These are phyloP conservation scores for Porites cylindrica DNA, from an alignment of 92 coral and sea anemone species.

Conservation along the genomic window DNA sequence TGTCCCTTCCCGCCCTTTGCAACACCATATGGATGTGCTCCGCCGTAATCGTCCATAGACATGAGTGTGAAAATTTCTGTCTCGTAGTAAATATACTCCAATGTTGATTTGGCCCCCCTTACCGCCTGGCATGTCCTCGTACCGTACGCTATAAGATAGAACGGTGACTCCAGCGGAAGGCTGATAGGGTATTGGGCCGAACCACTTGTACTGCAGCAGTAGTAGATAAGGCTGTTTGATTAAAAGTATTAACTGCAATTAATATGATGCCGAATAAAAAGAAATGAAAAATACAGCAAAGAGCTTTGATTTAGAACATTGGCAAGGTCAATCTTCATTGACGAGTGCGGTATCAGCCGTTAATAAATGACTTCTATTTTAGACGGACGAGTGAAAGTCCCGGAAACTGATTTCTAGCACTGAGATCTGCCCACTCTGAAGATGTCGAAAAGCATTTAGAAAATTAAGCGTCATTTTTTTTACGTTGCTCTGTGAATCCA, in stretches of 20 bases:
- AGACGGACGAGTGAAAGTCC: no score
- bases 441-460: no score
- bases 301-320: no score
- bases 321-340: no score
- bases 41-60: constrained; percentile 56
- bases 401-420: no score
- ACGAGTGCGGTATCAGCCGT: no score
- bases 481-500: no score
- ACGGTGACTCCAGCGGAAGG: constrained; percentile 71
- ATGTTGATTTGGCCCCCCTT: constrained; percentile 60
- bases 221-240: constrained; percentile 56
- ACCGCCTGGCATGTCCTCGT: constrained; percentile 61
- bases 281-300: no score
- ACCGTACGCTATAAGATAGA: constrained; percentile 67
- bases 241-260: neutral
- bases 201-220: constrained; percentile 73
- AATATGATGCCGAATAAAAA: neutral
- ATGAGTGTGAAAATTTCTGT: constrained; percentile 48
- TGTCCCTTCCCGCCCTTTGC: constrained; percentile 48
- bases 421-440: no score
- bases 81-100: constrained; percentile 74
- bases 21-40: constrained; percentile 61
- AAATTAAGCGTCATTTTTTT: no score
- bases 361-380: no score
- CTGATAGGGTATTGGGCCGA: constrained; percentile 38